Evolutionary conservation across 2,113 vertebrate species (phyloP).

Genomic region (Nothobranchius furzeri): DNA sequence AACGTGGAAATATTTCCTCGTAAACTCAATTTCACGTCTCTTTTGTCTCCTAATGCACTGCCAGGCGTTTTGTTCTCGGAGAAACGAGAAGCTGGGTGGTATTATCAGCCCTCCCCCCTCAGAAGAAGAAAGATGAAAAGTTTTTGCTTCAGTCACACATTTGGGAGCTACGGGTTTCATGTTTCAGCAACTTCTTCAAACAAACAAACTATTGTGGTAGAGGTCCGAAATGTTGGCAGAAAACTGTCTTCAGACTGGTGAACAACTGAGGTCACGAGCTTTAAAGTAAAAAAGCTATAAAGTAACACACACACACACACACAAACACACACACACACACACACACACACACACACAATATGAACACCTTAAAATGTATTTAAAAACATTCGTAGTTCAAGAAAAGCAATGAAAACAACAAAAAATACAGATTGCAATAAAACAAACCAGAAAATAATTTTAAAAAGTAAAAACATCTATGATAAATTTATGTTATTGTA

Average conservation of each 20-base stretch:
- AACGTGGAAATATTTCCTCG: slow-evolving; percentile 71
- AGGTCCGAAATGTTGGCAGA: not conserved
- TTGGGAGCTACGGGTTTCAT: slow-evolving; percentile 25
- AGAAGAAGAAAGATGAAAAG: not conserved
- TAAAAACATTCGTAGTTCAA: too few species aligned
- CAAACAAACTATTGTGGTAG: not conserved
- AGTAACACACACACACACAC: too few species aligned
- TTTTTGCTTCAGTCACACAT: slow-evolving; percentile 6
- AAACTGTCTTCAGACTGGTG: slow-evolving; percentile 2
- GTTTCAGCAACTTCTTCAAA: slow-evolving; percentile 13
- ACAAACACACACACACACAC: too few species aligned
- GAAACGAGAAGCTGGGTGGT: slow-evolving; percentile 53
- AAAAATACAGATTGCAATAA: too few species aligned
- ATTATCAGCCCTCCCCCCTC: slow-evolving; percentile 24
- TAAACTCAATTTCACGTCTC: slow-evolving; percentile 44
- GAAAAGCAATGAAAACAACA: too few species aligned
- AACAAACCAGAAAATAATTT: too few species aligned
- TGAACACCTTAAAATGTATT: too few species aligned
- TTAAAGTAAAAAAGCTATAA: too few species aligned
- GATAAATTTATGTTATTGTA: too few species aligned
- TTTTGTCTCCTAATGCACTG: slow-evolving; percentile 60
- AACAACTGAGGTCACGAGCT: too few species aligned
- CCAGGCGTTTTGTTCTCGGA: slow-evolving; percentile 61
- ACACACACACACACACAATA: too few species aligned
- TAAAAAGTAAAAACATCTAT: too few species aligned